Evolutionary conservation across 2,797 vertebrate species (phyloP), one percentile per base, ranked within the genome.

Genomic region (Crenuchus spilurus): DNA sequence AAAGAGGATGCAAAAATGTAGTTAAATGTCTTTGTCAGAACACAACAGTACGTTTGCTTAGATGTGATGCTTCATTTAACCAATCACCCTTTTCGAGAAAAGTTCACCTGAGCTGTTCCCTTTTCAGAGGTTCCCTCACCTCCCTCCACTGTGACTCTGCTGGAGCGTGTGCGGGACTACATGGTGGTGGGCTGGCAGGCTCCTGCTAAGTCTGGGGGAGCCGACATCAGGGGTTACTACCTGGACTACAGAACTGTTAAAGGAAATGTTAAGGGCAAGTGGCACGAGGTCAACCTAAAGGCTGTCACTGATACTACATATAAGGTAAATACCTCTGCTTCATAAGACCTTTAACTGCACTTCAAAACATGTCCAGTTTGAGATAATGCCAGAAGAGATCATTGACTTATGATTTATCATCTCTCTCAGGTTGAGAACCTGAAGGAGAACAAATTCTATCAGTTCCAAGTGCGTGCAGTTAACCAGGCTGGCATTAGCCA

Each of bases 401-500:
- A 0, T 3, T n/a, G n/a, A n/a, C n/a, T n/a, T n/a, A n/a, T n/a
- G 20, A 41, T 1, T 35, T 51, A n/a, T 41, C 6, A 37, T 37
- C 6, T 64, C 7, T 61, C 20, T 49, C 82, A 99, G 98, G 93
- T 96, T 1, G 88, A 95, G 84, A 83, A 96, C 88, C 86, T 99
- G 89, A 99, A 96, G 89, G 98, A 99, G 85, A 99, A 98, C 55
- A 72, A 83, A 61, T 84, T 94, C 9, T 99, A 99, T 87, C 91
- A 99, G 89, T 99, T 98, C 92, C 95, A 96, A 88, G 95, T 98
- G 74, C 92, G 95, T 28, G 96, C 97, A 48, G 84, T 93, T 87
- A 99, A 99, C 90, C 88, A 96, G 77, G 94, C 96, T 0, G 98
- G 98, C 1, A 81, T 99, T 76, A 96, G 98, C 49, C 82, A 75